Percentiles rank a stretch among this genome's conserved stretches.
Evolutionary conservation across 2,797 vertebrate genomes (phyloP).

Genomic region (Salarias fasciatus): DNA sequence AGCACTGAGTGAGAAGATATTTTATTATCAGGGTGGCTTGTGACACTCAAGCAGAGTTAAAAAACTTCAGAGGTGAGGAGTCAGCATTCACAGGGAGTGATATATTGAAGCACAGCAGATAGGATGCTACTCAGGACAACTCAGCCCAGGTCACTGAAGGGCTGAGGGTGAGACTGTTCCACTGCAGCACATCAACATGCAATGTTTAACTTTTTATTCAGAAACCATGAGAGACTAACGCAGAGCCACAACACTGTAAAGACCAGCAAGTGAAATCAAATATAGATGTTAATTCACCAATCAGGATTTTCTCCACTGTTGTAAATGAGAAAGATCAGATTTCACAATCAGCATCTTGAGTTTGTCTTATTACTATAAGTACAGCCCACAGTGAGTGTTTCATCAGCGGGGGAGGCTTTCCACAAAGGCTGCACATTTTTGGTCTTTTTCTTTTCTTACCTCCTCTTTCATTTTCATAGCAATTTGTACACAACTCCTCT

Average conservation of each 20-base stretch:
- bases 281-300: too few species aligned
- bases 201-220: neutral
- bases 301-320: constrained; percentile 12
- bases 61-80: constrained; percentile 48
- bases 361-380: constrained; percentile 29
- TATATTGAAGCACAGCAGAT: constrained; percentile 67
- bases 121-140: constrained; percentile 72
- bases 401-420: constrained; percentile 22
- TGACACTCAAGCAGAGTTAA: constrained; percentile 3
- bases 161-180: constrained; percentile 53
- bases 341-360: constrained; percentile 33
- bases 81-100: constrained; percentile 58
- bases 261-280: constrained; percentile 7
- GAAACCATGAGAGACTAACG: neutral
- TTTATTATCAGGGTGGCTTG: neutral
- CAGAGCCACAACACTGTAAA: neutral
- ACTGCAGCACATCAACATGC: constrained; percentile 37
- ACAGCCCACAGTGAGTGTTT: constrained; percentile 22
- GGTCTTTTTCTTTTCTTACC: too few species aligned
- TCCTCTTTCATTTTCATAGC: constrained; percentile 19
- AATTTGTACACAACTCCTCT: constrained; percentile 13
- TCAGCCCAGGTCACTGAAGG: constrained; percentile 65
- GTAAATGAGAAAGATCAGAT: constrained; percentile 12
- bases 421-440: constrained; percentile 22
- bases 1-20: constrained; percentile 4